A percentile compares a stretch with the other conserved stretches of the same genome.
These are phyloP conservation scores for Diarsia mendica DNA, from an alignment of 2,888 invertebrate genomes.

Conservation along the genomic window DNA sequence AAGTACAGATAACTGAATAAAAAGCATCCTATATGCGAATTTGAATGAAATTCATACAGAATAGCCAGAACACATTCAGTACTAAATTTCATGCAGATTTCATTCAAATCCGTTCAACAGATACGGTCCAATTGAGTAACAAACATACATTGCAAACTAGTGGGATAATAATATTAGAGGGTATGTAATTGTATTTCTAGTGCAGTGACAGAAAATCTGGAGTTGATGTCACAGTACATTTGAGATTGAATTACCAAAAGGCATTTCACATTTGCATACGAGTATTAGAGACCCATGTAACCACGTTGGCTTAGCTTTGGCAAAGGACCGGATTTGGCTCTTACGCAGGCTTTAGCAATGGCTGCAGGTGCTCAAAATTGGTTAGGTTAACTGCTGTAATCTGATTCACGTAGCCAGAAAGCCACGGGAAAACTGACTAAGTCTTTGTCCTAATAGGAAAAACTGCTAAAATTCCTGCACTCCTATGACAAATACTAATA, in stretches of 20 bases:
- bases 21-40: conserved; percentile 15
- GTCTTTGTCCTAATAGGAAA: background rate
- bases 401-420: background rate
- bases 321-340: conserved; percentile 29
- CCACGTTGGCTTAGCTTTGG: conserved; percentile 19
- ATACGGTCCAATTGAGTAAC: conserved; percentile 46
- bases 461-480: background rate
- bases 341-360: background rate
- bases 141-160: conserved; percentile 42
- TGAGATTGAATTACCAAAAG: conserved; percentile 47
- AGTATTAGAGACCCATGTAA: conserved; percentile 17
- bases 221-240: conserved; percentile 30
- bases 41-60: conserved; percentile 21
- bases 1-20: conserved; percentile 27
- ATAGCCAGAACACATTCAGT: conserved; percentile 39
- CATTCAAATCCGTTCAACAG: conserved; percentile 50
- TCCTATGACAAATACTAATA: too few species aligned
- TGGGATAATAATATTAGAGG: conserved; percentile 31
- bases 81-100: conserved; percentile 46
- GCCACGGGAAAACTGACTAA: background rate
- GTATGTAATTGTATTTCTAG: conserved; percentile 39
- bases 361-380: conserved; percentile 19
- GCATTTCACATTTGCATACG: conserved; percentile 34
- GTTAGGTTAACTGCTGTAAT: conserved; percentile 10
- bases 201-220: conserved; percentile 34